Base-by-base conservation (phyloP, 2,888 invertebrate species). In the Silvanus unidentatus region DNA sequence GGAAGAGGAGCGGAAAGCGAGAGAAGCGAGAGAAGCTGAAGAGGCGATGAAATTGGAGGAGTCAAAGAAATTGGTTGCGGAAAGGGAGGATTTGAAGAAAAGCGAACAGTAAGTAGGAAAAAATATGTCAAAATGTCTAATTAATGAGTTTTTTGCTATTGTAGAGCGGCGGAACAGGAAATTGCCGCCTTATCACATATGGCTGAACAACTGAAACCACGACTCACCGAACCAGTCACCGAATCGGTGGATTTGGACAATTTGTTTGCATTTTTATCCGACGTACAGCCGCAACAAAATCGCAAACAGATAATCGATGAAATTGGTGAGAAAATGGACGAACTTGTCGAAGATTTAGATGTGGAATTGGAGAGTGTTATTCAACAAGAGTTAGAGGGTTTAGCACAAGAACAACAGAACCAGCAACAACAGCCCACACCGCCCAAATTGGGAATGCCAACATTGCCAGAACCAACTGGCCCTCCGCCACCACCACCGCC, bases 161-260 rank as follows among this genome's bases (percentile, higher is more conserved):
- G n/a, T n/a, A n/a, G n/a, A 59, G 78, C 79, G 54, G 83, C 82
- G 1, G 78, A 83, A 64, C 79, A 80, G 59, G 84, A 84, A 72
- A 80, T 86, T 39, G 81, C 79, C 1, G 82, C 81, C 0, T 67
- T 86, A n/a, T 78, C 82, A 1, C 80, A 84, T 59, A 83, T 86
- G 77, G 82, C 85, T 0, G 84, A 84, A 61, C 82, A 85, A 58
- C 71, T 84, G 38, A 84, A 82, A 62, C 77, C 80, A 0, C 79
- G 80, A 50, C 71, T 82, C 56, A 69, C 63, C 1, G 71, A 72
- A 53, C 64, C 65, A 16, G 66, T 65, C 16, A 58, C 82, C 6
- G 88, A 88, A 62, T 85, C 88, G 0, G 87, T 92, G 0, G 91
- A 92, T 67, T 73, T 93, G 60, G 93, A 93, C 70, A 91, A 91